These are phyloP conservation scores for Zaprionus nigranus DNA, from an alignment of 1,140 invertebrate species.

Conservation along the genomic window DNA sequence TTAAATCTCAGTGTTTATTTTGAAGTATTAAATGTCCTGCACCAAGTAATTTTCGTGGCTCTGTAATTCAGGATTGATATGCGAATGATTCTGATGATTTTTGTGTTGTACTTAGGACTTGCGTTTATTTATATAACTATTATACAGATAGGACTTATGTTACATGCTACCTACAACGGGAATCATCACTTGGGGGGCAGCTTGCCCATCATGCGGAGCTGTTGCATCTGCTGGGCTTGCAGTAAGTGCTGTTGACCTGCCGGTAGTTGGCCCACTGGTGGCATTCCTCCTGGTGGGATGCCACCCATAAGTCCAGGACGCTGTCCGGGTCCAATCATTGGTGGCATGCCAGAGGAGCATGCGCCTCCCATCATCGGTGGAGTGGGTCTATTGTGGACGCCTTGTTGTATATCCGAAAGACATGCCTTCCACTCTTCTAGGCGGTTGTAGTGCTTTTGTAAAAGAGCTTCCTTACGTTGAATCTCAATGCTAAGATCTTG, in stretches of 20 bases:
- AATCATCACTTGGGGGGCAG: slow-evolving; percentile 62
- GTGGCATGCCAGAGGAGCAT: slow-evolving; percentile 50
- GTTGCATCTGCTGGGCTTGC: slow-evolving; percentile 85
- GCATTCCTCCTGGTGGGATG: slow-evolving; percentile 61
- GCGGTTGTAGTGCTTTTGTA: slow-evolving; percentile 95
- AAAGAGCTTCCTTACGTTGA: slow-evolving; percentile 93
- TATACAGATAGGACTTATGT: slow-evolving; percentile 15
- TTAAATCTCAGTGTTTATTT: neutral
- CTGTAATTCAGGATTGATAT: neutral
- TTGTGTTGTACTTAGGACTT: neutral
- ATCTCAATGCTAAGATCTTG: slow-evolving; percentile 93
- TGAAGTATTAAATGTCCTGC: slow-evolving; percentile 1
- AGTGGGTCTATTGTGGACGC: slow-evolving; percentile 67
- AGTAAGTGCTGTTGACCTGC: slow-evolving; percentile 84
- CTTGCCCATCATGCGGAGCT: slow-evolving; percentile 84
- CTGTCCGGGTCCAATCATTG: slow-evolving; percentile 60
- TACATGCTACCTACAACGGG: slow-evolving; percentile 33
- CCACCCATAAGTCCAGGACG: slow-evolving; percentile 63
- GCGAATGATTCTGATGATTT: neutral
- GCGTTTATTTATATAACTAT: slow-evolving; percentile 40
- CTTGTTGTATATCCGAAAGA: slow-evolving; percentile 88
- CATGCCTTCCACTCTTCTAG: slow-evolving; percentile 95
- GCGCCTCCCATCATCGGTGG: slow-evolving; percentile 55
- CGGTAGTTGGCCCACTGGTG: slow-evolving; percentile 57
- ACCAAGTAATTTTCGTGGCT: neutral